Evolutionary conservation across 2,888 invertebrate genomes (phyloP), one percentile per base, ranked within the genome.

Genomic region (Cristatella mucedo): DNA sequence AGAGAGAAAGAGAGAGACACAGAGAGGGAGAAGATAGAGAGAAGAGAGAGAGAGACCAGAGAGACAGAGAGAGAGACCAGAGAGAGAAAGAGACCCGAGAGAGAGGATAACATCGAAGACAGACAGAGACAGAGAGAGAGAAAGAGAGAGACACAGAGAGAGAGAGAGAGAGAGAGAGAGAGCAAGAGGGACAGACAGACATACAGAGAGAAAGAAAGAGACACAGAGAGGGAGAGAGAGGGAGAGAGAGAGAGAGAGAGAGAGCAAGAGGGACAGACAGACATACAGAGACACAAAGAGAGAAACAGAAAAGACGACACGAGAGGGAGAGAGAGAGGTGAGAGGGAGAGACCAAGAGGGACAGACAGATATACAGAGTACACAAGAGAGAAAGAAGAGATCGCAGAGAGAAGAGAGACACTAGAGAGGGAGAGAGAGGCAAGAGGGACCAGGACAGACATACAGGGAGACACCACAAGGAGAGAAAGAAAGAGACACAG

Each of bases 91-190:
- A 26, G 26, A 26, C 11, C 11, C 11, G n/a, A 26, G 11, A 11
- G n/a, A 11, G 26, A 26, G n/a, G 11, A 26, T 11, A 11, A 26
- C 11, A 26, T n/a, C n/a, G 26, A 26, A 26, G n/a, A 11, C 26
- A 26, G 11, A 26, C 26, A 26, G 11, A 26, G 11, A 11, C 26
- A 26, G n/a, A 11, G 26, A 26, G 26, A 26, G 26, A n/a, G 26
- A 26, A n/a, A 26, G 26, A 26, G 11, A n/a, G 26, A n/a, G 11
- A 11, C 11, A n/a, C 11, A 26, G 26, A 26, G 26, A 26, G 26
- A 26, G 26, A 26, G 26, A n/a, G 26, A 26, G 26, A 26, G 26
- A 26, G 26, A 26, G 26, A 26, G 26, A n/a, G 26, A n/a, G n/a
- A n/a, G n/a, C n/a, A n/a, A n/a, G n/a, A n/a, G n/a, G n/a, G n/a